Evolutionary conservation across 92 coral and sea anemone genomes (phyloP).

Genomic region (Porites cylindrica): DNA sequence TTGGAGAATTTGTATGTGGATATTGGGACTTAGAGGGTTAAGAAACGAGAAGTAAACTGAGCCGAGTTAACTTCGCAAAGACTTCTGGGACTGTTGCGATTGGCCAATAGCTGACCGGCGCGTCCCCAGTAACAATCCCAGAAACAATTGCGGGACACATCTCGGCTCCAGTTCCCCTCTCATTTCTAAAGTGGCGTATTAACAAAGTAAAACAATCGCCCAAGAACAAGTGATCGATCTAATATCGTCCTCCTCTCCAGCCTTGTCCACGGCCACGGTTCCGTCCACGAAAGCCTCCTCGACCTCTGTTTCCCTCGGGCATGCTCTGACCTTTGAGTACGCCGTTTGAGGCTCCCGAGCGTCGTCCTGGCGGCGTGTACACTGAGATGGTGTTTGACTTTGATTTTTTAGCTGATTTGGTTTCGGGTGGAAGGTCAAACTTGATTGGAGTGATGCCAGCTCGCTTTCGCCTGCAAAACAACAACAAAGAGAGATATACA

Average conservation of each 20-base stretch:
- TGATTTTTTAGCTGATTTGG: constrained; percentile 62
- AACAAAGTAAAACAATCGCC: neutral
- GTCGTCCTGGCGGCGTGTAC: constrained; percentile 70
- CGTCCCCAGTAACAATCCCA: no score
- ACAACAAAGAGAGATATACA: neutral
- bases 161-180: no score
- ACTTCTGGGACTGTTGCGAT: no score
- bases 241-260: constrained; percentile 63
- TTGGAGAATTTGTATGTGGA: no score
- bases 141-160: no score
- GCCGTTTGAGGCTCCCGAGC: constrained; percentile 92
- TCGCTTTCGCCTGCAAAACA: constrained; percentile 84
- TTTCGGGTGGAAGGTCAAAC: constrained; percentile 93
- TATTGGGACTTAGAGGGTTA: no score
- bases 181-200: no score
- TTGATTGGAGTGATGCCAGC: constrained; percentile 98
- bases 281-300: constrained; percentile 69
- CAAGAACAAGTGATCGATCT: constrained; percentile 8
- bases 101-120: no score
- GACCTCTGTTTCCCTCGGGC: constrained; percentile 80
- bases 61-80: no score
- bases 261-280: constrained; percentile 70
- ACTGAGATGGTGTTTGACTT: constrained; percentile 58
- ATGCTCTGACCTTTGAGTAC: constrained; percentile 87
- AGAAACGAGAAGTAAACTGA: no score